These are phyloP conservation scores for Megamerina dolium DNA, from an alignment of 2,888 invertebrate species.

Conservation along the genomic window DNA sequence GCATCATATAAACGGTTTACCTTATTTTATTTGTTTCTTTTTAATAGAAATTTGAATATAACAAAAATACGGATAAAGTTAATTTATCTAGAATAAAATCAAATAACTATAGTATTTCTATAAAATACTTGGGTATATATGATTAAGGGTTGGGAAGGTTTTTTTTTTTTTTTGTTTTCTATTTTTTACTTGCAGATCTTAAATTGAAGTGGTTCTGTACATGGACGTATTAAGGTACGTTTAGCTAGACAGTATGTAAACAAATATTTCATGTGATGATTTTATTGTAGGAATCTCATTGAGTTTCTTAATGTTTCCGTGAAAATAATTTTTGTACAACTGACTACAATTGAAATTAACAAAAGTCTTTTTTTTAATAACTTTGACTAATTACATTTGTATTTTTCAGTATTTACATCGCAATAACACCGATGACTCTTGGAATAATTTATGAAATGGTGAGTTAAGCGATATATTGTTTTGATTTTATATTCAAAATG, in stretches of 20 bases:
- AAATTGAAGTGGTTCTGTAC: too few relatives aligned
- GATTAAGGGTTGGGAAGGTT: background rate
- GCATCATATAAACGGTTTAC: slow-evolving; percentile 75
- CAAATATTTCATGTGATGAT: slow-evolving; percentile 14
- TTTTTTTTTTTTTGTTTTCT: background rate
- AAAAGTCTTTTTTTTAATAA: background rate
- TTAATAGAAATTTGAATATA: slow-evolving; percentile 17
- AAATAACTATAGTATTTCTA: background rate
- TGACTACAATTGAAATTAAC: slow-evolving; percentile 1
- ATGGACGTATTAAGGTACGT: too few relatives aligned
- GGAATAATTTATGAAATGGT: too few relatives aligned
- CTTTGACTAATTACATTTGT: background rate
- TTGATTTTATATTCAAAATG: background rate
- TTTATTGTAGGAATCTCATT: slow-evolving; percentile 20
- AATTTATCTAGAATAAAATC: slow-evolving; percentile 34
- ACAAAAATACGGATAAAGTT: slow-evolving; percentile 27
- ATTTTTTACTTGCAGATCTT: background rate
- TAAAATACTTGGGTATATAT: too few relatives aligned
- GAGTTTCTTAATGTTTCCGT: slow-evolving; percentile 13
- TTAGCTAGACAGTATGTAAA: too few relatives aligned
- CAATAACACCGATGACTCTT: too few relatives aligned
- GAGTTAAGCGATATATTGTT: background rate
- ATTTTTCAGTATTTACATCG: background rate
- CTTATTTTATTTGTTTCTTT: too few relatives aligned
- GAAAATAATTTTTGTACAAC: slow-evolving; percentile 12